Conservation (phyloP, 2,888 invertebrate species). For the Athripsodes cinereus region DNA sequence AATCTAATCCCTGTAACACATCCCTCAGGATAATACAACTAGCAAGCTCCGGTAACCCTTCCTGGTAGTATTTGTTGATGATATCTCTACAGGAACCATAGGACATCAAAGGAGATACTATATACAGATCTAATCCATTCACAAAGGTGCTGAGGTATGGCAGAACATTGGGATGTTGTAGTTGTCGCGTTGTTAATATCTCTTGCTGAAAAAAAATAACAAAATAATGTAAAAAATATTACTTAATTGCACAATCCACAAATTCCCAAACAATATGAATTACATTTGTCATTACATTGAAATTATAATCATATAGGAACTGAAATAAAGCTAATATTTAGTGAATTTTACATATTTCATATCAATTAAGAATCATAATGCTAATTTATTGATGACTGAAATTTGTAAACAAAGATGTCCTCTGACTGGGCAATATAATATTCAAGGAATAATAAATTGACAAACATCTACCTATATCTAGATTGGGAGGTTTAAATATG, state of each 20-base stretch:
- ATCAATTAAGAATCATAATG: no score
- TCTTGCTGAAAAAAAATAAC: conserved; percentile 61
- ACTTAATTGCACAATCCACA: no score
- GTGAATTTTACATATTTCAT: no score
- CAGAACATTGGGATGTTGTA: conserved; percentile 74
- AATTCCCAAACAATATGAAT: no score
- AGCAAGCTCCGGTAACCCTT: conserved; percentile 76
- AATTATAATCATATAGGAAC: no score
- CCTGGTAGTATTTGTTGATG: conserved; percentile 65
- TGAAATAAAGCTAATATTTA: no score
- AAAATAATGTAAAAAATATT: not conserved
- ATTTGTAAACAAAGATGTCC: not conserved
- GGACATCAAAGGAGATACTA: conserved; percentile 77
- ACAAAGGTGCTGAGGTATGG: conserved; percentile 73
- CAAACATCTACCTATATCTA: no score
- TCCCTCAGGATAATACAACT: conserved; percentile 75
- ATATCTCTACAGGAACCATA: conserved; percentile 80
- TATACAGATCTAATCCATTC: conserved; percentile 67
- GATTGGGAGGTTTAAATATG: no score
- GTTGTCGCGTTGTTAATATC: conserved; percentile 67
- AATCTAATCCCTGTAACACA: conserved; percentile 71
- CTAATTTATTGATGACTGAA: no score
- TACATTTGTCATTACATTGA: no score
- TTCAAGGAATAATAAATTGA: no score
- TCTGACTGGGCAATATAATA: no score